Evolutionary conservation across 2,113 vertebrate genomes (phyloP).

Genomic region (Equus quagga): DNA sequence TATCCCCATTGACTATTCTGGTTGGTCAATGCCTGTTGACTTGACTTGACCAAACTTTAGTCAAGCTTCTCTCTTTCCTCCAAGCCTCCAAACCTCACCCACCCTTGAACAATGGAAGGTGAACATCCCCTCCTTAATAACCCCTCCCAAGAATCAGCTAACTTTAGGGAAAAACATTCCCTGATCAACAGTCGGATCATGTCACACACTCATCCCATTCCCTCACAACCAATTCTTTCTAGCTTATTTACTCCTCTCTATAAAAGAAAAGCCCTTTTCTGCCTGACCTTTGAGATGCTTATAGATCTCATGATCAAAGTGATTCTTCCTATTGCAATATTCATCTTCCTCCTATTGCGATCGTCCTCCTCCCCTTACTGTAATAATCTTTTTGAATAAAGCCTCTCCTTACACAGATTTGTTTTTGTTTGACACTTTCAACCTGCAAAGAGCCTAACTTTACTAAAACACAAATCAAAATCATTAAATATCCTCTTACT

Average conservation of each 20-base stretch:
- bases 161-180: not conserved
- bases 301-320: not conserved
- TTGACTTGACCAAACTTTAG: not conserved
- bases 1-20: not conserved
- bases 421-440: not conserved
- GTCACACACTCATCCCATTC: not conserved
- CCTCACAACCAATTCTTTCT: not conserved
- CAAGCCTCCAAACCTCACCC: not conserved
- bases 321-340: not conserved
- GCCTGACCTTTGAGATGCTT: not conserved
- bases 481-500: not conserved
- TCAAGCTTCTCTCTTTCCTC: not conserved
- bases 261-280: not conserved
- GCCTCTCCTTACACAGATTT: not conserved
- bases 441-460: not conserved
- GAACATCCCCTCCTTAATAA: not conserved
- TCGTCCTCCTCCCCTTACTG: not conserved
- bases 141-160: not conserved
- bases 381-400: not conserved
- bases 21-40: not conserved
- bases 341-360: not conserved
- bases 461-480: constrained; percentile 46
- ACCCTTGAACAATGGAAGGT: not conserved
- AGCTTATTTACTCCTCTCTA: not conserved
- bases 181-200: not conserved